phyloP scores from a whole-genome alignment of 2,797 vertebrate species.

The Macropus fuliginosus region DNA sequence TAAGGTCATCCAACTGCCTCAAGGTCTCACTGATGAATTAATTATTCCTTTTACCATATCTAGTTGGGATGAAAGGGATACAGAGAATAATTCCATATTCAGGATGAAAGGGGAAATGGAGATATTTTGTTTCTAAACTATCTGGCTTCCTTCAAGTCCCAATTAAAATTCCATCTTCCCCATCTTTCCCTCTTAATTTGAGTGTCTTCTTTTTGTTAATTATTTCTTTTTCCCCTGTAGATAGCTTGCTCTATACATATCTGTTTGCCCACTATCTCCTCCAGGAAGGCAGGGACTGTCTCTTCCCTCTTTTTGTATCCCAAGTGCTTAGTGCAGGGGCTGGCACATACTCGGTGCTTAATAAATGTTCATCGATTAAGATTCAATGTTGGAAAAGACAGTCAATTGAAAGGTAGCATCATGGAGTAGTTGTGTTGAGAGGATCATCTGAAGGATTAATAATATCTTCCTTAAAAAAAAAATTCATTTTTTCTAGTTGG shows the following conservation, averaged over 20 bases:
- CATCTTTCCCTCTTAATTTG: not conserved
- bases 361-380: not conserved
- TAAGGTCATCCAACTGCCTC: conserved; percentile 9
- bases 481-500: not conserved
- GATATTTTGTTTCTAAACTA: not conserved
- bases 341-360: not conserved
- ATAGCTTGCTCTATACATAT: not conserved
- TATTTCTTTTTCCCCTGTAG: not conserved
- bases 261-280: not conserved
- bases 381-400: not conserved
- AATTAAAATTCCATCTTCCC: not conserved
- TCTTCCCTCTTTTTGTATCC: not conserved
- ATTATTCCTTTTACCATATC: not conserved
- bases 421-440: conserved; percentile 3
- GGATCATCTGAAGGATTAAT: conserved; percentile 10
- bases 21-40: conserved; percentile 9
- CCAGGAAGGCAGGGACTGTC: not conserved
- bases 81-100: not conserved
- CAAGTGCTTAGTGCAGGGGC: not conserved
- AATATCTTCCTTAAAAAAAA: conserved; percentile 11
- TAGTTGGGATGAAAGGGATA: not conserved
- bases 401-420: not conserved
- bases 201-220: not conserved
- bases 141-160: conserved; percentile 18
- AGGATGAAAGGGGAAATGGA: not conserved